These are phyloP conservation scores for Brachyrhaphis roseni DNA, from an alignment of 2,797 vertebrate genomes.

Conservation along the genomic window DNA sequence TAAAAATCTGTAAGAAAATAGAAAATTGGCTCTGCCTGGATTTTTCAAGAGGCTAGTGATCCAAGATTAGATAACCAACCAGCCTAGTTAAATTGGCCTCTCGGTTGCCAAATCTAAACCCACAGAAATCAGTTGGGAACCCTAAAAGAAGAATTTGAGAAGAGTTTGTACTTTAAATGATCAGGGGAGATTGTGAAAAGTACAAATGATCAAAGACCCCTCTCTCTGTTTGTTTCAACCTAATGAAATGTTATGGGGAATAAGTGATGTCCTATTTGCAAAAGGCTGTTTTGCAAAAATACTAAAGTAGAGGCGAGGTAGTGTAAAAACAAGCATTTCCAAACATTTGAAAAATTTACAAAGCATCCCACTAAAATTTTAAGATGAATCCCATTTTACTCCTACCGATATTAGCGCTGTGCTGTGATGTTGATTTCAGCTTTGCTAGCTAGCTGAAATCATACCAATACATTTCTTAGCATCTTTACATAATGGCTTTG, in stretches of 20 bases:
- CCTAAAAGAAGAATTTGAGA: neutral
- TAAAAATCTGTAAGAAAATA: neutral
- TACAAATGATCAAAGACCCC: too few relatives aligned
- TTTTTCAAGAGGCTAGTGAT: neutral
- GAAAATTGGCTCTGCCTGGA: neutral
- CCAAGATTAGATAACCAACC: neutral
- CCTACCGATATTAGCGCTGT: neutral
- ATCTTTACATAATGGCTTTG: neutral
- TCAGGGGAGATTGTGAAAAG: neutral
- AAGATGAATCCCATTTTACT: neutral
- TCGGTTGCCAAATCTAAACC: neutral
- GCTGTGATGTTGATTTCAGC: neutral
- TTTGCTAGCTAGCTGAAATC: neutral
- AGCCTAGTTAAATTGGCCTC: neutral
- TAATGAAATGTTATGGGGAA: too few relatives aligned
- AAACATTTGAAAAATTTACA: neutral
- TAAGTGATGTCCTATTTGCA: too few relatives aligned
- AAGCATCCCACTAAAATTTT: neutral
- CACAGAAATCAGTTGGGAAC: neutral
- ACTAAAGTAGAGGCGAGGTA: neutral
- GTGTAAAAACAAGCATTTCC: neutral
- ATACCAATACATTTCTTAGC: neutral
- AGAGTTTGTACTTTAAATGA: too few relatives aligned
- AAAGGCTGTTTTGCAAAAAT: neutral
- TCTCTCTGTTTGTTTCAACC: neutral